Conservation (phyloP, 2,797 vertebrate genomes). For the Myotis pilosus region DNA sequence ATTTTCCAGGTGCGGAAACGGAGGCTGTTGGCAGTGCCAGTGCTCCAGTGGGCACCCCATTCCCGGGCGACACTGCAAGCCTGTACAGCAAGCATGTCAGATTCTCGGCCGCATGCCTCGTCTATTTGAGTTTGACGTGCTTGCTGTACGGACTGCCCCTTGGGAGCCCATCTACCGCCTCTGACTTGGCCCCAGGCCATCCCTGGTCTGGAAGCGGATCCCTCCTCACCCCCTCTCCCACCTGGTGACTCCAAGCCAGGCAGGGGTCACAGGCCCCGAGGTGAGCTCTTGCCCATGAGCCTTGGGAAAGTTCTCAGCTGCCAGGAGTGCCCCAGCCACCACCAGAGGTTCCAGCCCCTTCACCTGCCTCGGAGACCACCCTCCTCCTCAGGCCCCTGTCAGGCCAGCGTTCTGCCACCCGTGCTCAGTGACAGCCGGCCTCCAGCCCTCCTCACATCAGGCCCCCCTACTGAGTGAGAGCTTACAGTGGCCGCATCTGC, state of each 20-base stretch:
- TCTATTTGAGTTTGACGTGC: not conserved
- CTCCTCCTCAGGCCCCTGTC: not conserved
- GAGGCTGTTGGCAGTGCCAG: accelerated
- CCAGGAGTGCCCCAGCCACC: not conserved
- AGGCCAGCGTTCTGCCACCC: accelerated
- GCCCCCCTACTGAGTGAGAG: not conserved
- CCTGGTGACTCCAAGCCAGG: not conserved
- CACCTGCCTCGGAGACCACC: not conserved
- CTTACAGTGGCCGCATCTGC: accelerated
- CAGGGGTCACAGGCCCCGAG: not conserved
- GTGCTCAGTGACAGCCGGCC: not conserved
- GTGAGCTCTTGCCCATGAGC: not conserved
- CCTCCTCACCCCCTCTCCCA: not conserved
- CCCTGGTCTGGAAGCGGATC: not conserved
- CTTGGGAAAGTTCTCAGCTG: not conserved
- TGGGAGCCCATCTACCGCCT: not conserved
- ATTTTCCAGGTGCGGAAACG: not conserved
- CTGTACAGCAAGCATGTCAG: too few species aligned
- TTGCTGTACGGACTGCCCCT: not conserved
- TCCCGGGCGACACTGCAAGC: too few species aligned
- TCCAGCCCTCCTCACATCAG: not conserved
- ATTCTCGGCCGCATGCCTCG: accelerated
- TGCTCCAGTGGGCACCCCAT: accelerated
- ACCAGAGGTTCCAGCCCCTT: not conserved
- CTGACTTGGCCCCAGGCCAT: not conserved